Base-by-base conservation (phyloP, 2,113 vertebrate genomes). In the Dipodomys ordii region DNA sequence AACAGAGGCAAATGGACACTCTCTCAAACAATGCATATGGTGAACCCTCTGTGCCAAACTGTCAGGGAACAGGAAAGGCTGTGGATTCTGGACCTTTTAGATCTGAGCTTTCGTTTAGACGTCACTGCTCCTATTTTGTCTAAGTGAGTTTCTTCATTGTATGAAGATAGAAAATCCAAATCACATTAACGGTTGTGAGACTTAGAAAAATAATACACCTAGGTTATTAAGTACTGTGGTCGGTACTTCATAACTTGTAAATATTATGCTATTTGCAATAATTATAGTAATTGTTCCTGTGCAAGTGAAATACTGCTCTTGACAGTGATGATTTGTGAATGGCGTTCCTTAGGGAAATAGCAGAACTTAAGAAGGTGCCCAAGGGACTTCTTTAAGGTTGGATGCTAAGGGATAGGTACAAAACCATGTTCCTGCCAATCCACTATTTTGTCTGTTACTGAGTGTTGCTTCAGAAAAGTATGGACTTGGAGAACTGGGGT, bases 61-160 rank as follows among this genome's bases (percentile, higher is more conserved):
- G 18, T 49, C 25, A 69, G 57, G 11, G 44, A 44, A 88, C 69
- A 88, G 46, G 67, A 76, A 83, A 64, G 68, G 69, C 10, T 72
- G n/a, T 11, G 64, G 44, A 73, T 71, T 91, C 44, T 86, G 1
- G 46, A 74, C 94, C 80, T 83, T 77, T 93, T 74, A 82, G 77
- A 74, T 35, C 92, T 91, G 77, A n/a, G 64, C 39, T 71, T 20
- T 72, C 49, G n/a, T 57, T 68, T 64, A 80, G 67, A 83, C 67
- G 83, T 88, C 60, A 39, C 25, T 19, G 28, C 91, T 88, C 44
- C 73, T 91, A 53, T 82, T 91, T 87, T 88, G 39, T 76, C 86
- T 86, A 68, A 92, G 23, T 53, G 44, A 30, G 49, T 91, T 96
- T 94, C 83, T 78, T 93, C 78, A 65, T 69, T 39, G 3, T 60